Percentiles rank a stretch among this genome's conserved stretches.
phyloP scores from a whole-genome alignment of 1,140 invertebrate species.

The Meloidogyne hapla region DNA sequence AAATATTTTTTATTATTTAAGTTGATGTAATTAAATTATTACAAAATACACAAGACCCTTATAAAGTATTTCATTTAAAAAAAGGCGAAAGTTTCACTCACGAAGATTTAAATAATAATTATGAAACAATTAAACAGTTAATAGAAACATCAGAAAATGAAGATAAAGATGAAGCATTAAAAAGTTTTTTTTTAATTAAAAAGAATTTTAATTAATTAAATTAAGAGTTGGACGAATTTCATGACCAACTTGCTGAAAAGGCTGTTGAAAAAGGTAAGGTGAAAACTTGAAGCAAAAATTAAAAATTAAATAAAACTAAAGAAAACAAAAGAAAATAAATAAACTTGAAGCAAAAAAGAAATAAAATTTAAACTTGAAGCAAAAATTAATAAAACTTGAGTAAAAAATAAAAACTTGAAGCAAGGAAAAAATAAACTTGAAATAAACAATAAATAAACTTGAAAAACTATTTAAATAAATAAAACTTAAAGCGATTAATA shows the following conservation, averaged over 20 bases:
- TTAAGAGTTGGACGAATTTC: background rate
- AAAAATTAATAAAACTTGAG: too few species aligned
- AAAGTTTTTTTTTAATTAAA: background rate
- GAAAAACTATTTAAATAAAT: too few species aligned
- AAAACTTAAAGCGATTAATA: too few species aligned
- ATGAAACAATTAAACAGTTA: background rate
- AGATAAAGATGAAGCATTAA: background rate
- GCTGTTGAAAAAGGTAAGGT: background rate
- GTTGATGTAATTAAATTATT: constrained; percentile 4
- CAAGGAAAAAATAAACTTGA: too few species aligned
- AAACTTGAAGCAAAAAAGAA: background rate
- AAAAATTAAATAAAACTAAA: too few species aligned
- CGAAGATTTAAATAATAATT: background rate
- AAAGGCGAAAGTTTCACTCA: background rate
- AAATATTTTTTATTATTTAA: background rate
- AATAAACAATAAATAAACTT: too few species aligned
- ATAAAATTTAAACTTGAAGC: too few species aligned
- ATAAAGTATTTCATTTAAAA: background rate
- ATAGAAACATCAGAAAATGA: background rate
- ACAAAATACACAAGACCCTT: background rate
- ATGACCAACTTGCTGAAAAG: background rate
- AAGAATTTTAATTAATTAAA: background rate
- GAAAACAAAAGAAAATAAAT: background rate
- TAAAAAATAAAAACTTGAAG: too few species aligned
- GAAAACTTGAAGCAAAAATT: too few species aligned